Evolutionary conservation across 2,797 vertebrate species (phyloP), one percentile per base, ranked within the genome.

Genomic region (Eurystomus glaucurus): DNA sequence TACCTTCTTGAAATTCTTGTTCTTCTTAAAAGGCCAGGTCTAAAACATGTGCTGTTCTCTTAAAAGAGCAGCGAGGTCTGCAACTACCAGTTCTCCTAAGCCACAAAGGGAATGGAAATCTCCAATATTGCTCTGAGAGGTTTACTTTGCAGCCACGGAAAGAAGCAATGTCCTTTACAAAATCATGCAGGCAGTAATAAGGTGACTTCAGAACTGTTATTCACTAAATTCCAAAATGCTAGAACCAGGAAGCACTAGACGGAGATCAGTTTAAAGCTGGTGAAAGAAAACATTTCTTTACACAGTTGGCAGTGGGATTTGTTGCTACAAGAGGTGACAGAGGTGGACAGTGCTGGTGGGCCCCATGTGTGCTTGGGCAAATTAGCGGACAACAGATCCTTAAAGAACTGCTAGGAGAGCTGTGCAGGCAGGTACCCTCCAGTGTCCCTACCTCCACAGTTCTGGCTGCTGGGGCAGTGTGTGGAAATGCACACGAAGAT

Each of bases 331-430:
- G 55, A 43, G 3, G 7, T 31, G 14, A 48, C 2, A 8, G 26
- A 75, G 12, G 7, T 18, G 17, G 21, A 70, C 11, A 21, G 26
- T 11, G 11, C 6, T 0, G 0, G 6, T 2, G 1, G 39, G 11
- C 4, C 22, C 5, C 17, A 3, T 0, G 2, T 13, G 9, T 8
- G 2, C 0, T 4, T 41, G 20, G 22, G 46, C 20, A 72, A 51
- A 76, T 25, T 45, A 28, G 14, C 19, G 22, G 25, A 25, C 14
- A 41, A 28, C 50, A 66, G 50, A 75, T 65, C 22, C 37, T 69
- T 54, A n/a, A 50, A 69, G 4, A 29, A 8, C 45, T 75, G 18
- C 35, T 71, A 17, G 23, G 84, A 75, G 8, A 86, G 7, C 46
- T 70, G 16, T 11, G 3, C 8, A 48, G 6, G 14, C 7, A 69